Evolutionary conservation across 37 sponge, comb jelly and placozoan species (phyloP).

Genomic region (Cladorhizidae sp.): DNA sequence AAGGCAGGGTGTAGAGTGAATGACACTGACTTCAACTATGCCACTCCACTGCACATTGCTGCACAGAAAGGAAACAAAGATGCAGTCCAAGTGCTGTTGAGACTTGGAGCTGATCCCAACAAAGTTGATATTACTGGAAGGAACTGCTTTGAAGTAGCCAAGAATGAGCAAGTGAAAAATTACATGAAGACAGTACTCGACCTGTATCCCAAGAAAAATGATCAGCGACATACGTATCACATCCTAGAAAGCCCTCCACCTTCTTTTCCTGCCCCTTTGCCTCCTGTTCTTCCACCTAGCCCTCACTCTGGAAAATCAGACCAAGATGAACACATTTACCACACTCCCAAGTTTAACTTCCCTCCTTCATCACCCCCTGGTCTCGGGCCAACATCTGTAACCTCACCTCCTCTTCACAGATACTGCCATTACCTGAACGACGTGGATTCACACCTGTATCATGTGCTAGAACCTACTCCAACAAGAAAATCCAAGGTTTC

Average conservation of each 20-base stretch:
- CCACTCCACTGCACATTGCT: too few species aligned
- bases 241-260: not conserved
- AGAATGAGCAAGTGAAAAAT: too few species aligned
- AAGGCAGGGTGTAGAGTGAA: too few species aligned
- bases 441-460: conserved; percentile 1
- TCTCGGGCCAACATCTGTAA: not conserved
- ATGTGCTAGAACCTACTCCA: not conserved
- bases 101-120: too few species aligned
- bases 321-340: too few species aligned
- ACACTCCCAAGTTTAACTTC: not conserved
- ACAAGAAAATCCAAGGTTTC: not conserved
- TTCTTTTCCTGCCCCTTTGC: too few species aligned
- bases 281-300: not conserved
- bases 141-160: too few species aligned
- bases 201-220: too few species aligned
- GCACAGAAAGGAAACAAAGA: too few species aligned
- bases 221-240: not conserved
- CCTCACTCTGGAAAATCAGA: not conserved
- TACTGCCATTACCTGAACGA: not conserved
- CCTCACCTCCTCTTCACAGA: not conserved
- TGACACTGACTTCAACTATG: conserved; percentile 57
- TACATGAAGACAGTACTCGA: too few species aligned
- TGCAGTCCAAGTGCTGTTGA: too few species aligned
- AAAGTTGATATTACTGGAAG: too few species aligned
- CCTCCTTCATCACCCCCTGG: conserved; percentile 5